These are phyloP conservation scores for Sorex maritimensis DNA, from an alignment of 2,797 vertebrate species.

Conservation along the genomic window DNA sequence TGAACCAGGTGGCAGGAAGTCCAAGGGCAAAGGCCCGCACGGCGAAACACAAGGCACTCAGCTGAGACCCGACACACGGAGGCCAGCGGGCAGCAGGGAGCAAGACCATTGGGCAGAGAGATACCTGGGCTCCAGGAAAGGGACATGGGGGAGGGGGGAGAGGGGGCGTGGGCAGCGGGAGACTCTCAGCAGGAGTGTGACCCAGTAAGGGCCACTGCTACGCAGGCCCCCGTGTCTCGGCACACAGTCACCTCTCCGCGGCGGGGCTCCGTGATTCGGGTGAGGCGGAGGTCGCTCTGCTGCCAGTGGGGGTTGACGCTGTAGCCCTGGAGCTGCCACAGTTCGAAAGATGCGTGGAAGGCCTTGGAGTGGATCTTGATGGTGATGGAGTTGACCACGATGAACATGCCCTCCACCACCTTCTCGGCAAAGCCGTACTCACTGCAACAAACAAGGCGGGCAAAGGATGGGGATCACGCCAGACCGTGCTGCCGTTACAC, in stretches of 20 bases:
- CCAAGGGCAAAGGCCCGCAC: background rate
- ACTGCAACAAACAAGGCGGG: constrained; percentile 88
- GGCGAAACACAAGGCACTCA: constrained; percentile 36
- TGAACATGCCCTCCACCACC: constrained; percentile 99
- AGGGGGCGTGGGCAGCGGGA: too few species aligned
- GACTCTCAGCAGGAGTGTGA: background rate
- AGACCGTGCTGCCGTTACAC: background rate
- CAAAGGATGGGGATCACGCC: background rate
- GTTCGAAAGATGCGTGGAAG: constrained; percentile 98
- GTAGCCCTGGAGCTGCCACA: constrained; percentile 99
- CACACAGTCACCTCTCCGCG: constrained; percentile 95
- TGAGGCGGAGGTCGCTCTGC: constrained; percentile 96
- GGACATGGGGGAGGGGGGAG: too few species aligned
- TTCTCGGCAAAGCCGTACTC: constrained; percentile 99
- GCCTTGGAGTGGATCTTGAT: constrained; percentile 98
- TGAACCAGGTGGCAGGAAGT: constrained; percentile 49
- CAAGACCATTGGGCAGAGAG: background rate
- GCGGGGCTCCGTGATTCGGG: constrained; percentile 96
- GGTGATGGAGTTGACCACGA: constrained; percentile 97
- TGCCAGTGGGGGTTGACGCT: constrained; percentile 99
- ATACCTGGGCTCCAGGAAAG: background rate
- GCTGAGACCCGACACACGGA: background rate
- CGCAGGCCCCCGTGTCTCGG: background rate
- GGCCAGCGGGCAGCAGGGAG: background rate
- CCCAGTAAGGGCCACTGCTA: background rate